phyloP scores from a whole-genome alignment of 2,113 vertebrate genomes.

The human (Homo sapiens) region DNA sequence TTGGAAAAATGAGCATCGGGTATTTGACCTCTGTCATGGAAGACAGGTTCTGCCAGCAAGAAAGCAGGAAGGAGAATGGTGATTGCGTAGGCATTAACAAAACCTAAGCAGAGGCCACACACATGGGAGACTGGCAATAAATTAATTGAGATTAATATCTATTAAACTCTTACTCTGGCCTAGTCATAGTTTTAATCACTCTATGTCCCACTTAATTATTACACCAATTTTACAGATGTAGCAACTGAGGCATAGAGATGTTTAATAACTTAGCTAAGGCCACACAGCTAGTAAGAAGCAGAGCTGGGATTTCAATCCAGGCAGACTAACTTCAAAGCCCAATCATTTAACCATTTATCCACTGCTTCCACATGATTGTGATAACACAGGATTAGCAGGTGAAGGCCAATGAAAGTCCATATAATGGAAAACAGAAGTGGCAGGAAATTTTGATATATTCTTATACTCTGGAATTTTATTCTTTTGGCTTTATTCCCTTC shows the following conservation, averaged over 20 bases:
- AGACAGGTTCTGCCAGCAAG: neutral
- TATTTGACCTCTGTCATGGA: neutral
- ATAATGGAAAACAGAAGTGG: neutral
- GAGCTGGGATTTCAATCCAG: neutral
- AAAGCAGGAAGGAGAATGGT: neutral
- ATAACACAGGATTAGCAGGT: neutral
- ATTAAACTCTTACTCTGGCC: neutral
- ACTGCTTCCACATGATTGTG: neutral
- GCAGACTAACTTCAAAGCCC: neutral
- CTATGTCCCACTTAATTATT: neutral
- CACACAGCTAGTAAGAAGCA: neutral
- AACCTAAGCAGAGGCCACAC: neutral
- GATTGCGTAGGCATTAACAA: neutral
- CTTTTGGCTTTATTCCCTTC: neutral
- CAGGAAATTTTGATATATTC: neutral
- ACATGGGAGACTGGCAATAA: neutral
- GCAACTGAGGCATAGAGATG: neutral
- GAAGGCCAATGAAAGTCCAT: neutral
- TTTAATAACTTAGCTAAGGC: neutral
- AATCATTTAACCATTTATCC: neutral
- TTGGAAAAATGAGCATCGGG: neutral
- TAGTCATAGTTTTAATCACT: neutral
- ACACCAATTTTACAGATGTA: neutral
- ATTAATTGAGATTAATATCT: neutral
- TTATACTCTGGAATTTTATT: constrained; percentile 18